Evolutionary conservation across 2,888 invertebrate genomes (phyloP), one percentile per base, ranked within the genome.

Genomic region (Sphaerophoria taeniata): DNA sequence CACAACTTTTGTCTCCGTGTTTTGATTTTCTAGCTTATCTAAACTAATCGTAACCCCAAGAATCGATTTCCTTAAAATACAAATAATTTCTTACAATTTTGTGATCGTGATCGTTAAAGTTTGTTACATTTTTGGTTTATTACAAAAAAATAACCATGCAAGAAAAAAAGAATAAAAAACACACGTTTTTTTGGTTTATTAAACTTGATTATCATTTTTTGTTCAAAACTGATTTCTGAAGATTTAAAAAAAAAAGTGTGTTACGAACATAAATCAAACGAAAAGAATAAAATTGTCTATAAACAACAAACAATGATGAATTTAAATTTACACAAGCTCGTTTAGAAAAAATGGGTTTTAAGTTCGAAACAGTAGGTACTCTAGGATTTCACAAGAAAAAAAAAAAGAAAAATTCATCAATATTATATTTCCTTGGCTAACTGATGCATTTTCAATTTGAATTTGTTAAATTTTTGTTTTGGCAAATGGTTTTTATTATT

Each of bases 131-230:
- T 45, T 61, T 61, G 43, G 31, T 61, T 47, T 36, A 61, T 61
- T 24, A 58, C 67, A 84, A 77, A 43, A 76, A 80, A 71, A 45
- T 45, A 34, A 39, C 33, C 77, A 86, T 86, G 77, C 85, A 82
- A 77, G 73, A 63, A 72, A 84, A 71, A 61, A 60, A 61, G 39
- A 36, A 36, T 55, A 74, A 69, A 36, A 79, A 65, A 74, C 47
- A 71, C 24, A 71, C 51, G 60, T 51, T 39, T n/a, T 24, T 39
- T 34, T 45, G 12, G 14, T 24, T 55, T 65, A 60, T 34, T 65
- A 36, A 63, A 58, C 4, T n/a, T 43, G 4, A 33, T 4, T 6
- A 60, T 24, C 16, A 61, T 31, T 31, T 31, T 31, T 73, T 73
- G 49, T 61, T 63, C 70, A 78, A 63, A 83, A 70, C 79, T 75